phyloP scores from a whole-genome alignment of 2,113 vertebrate genomes.

The Gymnogyps californianus region DNA sequence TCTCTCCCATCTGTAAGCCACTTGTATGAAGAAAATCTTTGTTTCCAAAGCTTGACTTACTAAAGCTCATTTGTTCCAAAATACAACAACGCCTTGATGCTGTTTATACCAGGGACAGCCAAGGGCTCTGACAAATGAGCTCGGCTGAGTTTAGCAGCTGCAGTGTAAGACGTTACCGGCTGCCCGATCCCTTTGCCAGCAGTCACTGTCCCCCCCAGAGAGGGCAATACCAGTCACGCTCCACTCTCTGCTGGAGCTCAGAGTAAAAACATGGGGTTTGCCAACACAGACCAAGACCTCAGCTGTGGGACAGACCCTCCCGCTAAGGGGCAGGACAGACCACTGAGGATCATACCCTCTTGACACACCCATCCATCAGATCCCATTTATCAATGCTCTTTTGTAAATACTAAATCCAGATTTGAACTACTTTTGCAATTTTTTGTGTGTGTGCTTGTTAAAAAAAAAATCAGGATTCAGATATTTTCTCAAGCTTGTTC shows the following conservation, averaged over 20 bases:
- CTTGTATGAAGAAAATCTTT: constrained; percentile 3
- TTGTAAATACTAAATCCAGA: not conserved
- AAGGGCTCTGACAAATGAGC: not conserved
- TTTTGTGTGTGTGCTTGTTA: too few relatives aligned
- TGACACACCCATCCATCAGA: not conserved
- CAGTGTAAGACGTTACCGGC: not conserved
- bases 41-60: not conserved
- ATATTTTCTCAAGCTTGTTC: not conserved
- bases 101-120: not conserved
- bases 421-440: not conserved
- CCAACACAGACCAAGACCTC: not conserved
- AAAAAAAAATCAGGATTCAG: not conserved
- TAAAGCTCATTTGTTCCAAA: constrained; percentile 25
- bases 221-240: not conserved
- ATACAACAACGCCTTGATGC: not conserved
- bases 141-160: not conserved
- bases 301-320: not conserved
- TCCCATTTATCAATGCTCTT: not conserved
- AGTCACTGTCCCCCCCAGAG: not conserved
- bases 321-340: not conserved
- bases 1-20: constrained; percentile 6
- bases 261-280: not conserved
- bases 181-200: not conserved
- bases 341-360: not conserved
- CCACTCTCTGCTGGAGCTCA: not conserved